A percentile compares a stretch with the other conserved stretches of the same genome.
phyloP scores from a whole-genome alignment of 2,113 vertebrate species.

The Cricetomys ansorgei region DNA sequence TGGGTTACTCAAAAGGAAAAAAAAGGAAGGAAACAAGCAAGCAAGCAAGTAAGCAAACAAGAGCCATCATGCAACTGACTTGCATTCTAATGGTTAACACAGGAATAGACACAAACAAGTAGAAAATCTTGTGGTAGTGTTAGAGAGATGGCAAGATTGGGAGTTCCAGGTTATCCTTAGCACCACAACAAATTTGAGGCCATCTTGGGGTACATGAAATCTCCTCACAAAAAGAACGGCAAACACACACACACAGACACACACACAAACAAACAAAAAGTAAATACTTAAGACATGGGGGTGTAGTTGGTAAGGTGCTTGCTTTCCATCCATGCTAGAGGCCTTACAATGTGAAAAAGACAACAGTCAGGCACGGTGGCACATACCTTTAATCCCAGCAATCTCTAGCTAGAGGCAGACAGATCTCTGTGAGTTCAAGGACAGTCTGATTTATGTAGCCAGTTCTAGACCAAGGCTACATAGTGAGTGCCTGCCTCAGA shows the following conservation, averaged over 20 bases:
- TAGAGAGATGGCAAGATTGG: neutral
- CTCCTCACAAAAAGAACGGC: neutral
- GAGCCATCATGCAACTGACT: neutral
- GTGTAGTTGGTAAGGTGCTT: neutral
- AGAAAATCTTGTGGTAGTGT: neutral
- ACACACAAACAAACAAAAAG: neutral
- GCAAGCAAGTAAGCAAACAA: neutral
- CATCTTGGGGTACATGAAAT: neutral
- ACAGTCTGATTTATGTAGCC: neutral
- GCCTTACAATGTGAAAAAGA: neutral
- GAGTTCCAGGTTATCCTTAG: neutral
- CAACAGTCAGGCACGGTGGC: too few relatives aligned
- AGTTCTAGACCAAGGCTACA: neutral
- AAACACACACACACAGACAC: neutral
- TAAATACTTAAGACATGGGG: neutral
- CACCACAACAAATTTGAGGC: neutral
- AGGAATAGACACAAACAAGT: slow-evolving; percentile 29
- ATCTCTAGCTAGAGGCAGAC: neutral
- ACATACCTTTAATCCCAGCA: neutral
- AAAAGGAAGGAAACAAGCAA: neutral
- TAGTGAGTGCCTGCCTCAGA: neutral
- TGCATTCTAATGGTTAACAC: neutral
- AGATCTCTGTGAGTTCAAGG: neutral
- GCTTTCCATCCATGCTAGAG: neutral
- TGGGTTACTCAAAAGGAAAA: neutral